Evolutionary conservation across 2,888 invertebrate genomes (phyloP), one percentile per base, ranked within the genome.

Genomic region (Drosophila falleni): DNA sequence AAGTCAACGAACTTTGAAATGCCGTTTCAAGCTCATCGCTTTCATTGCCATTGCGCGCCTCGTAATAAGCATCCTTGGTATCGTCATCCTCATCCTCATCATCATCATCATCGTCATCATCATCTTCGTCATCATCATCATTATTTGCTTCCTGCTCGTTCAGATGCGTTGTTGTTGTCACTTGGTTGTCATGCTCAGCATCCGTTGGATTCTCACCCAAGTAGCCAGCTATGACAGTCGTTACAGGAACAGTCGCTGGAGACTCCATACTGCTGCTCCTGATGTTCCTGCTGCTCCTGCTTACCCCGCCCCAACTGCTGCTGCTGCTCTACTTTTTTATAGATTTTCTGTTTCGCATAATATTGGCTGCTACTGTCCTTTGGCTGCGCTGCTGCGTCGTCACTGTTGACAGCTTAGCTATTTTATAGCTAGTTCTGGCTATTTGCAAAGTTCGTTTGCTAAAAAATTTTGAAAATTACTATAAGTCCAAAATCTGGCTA

Each of bases 1-100:
- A 60, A 54, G 84, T 85, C 66, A 89, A 73, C 39, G 89, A 74
- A 70, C 83, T 87, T 71, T 85, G 84, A 56, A 88, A 86, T 71
- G 82, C 76, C 60, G 80, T 78, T 64, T 82, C 77, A 35, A 89
- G 82, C 68, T 91, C 91, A 68, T 91, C 91, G 70, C 87, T 84
- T 79, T 89, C 90, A 74, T 77, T 85, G 55, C 80, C 87, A 54
- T 81, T 86, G 65, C 81, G 74, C 55, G 90, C 90, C 76, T 91
- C 91, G 47, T 88, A 91, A 63, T 80, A 90, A 26, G 80, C 88
- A 74, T 88, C 85, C 63, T 81, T 85, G 23, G 74, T 70, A 62
- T 88, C 90, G 47, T 89, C 90, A 5, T 89, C 84, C 13, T 82
- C 85, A 0, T 76, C 81, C 5, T 70, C 67, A 0, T 76, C 78